These are phyloP conservation scores for Andrena cerasifolii DNA, from an alignment of 1,140 invertebrate genomes.

Conservation along the genomic window DNA sequence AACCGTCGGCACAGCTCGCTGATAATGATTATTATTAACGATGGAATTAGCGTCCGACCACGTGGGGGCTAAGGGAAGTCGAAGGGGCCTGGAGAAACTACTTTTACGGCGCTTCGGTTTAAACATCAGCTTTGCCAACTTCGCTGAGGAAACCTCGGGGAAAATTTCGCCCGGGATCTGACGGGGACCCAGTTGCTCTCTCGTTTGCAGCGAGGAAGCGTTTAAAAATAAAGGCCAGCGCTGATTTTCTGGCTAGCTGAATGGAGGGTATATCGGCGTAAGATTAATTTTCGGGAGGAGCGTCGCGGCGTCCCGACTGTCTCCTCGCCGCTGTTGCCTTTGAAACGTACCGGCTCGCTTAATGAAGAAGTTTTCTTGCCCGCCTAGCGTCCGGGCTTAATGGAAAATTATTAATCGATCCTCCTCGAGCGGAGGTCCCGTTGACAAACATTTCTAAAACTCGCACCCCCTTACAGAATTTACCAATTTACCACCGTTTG, in stretches of 20 bases:
- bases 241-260: constrained; percentile 8
- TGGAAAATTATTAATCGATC: constrained; percentile 43
- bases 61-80: constrained; percentile 19
- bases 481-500: background rate
- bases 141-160: too few relatives aligned
- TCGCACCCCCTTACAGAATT: background rate
- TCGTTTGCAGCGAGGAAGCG: too few relatives aligned
- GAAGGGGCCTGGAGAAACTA: constrained; percentile 33
- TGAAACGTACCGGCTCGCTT: constrained; percentile 21
- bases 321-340: background rate
- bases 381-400: background rate
- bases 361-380: constrained; percentile 37
- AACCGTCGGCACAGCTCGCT: constrained; percentile 31
- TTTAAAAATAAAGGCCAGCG: constrained; percentile 18
- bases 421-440: background rate
- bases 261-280: background rate
- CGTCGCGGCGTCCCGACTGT: background rate
- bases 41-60: constrained; percentile 54
- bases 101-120: background rate
- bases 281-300: constrained; percentile 27
- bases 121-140: background rate
- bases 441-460: background rate
- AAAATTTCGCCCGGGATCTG: too few relatives aligned
- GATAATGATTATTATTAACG: constrained; percentile 68
- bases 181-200: background rate